Conservation (phyloP, 1,140 invertebrate species). For the Cyclina sinensis region DNA sequence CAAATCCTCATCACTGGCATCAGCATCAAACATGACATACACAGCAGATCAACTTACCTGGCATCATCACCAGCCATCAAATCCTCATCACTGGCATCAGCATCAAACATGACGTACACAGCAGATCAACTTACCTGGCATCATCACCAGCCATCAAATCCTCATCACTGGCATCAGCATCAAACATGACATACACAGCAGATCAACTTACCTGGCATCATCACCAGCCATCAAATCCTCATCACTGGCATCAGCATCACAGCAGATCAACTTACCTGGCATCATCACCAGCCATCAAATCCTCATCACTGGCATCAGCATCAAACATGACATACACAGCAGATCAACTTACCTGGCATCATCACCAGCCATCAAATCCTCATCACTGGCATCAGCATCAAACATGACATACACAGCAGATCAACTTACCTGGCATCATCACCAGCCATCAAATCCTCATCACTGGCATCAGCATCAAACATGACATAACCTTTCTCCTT, state of each 20-base stretch:
- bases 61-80: slow-evolving; percentile 82
- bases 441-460: slow-evolving; percentile 90
- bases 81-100: slow-evolving; percentile 96
- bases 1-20: slow-evolving; percentile 95
- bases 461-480: slow-evolving; percentile 96
- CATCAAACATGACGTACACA: slow-evolving; percentile 97
- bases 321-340: slow-evolving; percentile 98
- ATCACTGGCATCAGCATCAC: slow-evolving; percentile 96
- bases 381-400: slow-evolving; percentile 96
- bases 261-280: slow-evolving; percentile 48
- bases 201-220: slow-evolving; percentile 58
- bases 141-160: slow-evolving; percentile 88
- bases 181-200: no score
- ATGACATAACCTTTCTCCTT: slow-evolving; percentile 92
- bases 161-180: slow-evolving; percentile 96
- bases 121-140: slow-evolving; percentile 56
- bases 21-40: no score
- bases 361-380: slow-evolving; percentile 89
- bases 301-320: slow-evolving; percentile 96
- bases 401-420: slow-evolving; percentile 92
- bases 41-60: slow-evolving; percentile 68
- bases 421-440: slow-evolving; percentile 80
- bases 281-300: slow-evolving; percentile 87
- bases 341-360: slow-evolving; percentile 61
- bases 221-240: slow-evolving; percentile 90